Evolutionary conservation across 2,888 invertebrate genomes (phyloP).

Genomic region (Thecocarcelia acutangulata): DNA sequence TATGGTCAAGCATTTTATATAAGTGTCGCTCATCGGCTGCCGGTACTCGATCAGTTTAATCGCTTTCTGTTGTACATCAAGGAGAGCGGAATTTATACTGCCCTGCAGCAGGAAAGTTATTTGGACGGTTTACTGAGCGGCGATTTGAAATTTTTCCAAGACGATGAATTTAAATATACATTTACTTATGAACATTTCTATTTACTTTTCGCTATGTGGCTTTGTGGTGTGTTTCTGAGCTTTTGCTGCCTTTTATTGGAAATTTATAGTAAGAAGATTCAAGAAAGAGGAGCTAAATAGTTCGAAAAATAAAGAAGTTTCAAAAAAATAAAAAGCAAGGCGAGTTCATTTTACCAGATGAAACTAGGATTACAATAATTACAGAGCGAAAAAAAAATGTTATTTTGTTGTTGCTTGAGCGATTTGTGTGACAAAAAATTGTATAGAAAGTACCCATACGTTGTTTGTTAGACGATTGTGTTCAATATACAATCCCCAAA

Average conservation of each 20-base stretch:
- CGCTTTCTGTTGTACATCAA: constrained; percentile 25
- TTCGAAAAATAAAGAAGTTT: too few relatives aligned
- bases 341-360: too few relatives aligned
- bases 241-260: constrained; percentile 1
- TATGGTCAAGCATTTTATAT: constrained; percentile 16
- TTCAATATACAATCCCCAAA: too few relatives aligned
- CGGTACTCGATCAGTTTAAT: constrained; percentile 39
- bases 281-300: too few relatives aligned
- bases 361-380: too few relatives aligned
- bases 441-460: too few relatives aligned
- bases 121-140: constrained; percentile 39
- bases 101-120: constrained; percentile 2
- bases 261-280: background rate
- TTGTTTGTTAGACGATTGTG: too few relatives aligned
- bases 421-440: too few relatives aligned
- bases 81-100: constrained; percentile 35
- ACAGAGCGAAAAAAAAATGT: too few relatives aligned
- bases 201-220: constrained; percentile 17
- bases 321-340: too few relatives aligned
- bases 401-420: too few relatives aligned
- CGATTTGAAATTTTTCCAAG: constrained; percentile 23
- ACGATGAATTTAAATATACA: background rate
- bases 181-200: constrained; percentile 22
- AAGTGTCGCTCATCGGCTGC: background rate
- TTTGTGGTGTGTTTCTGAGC: background rate